Percentiles rank a stretch among this genome's conserved stretches.
phyloP scores from a whole-genome alignment of 2,888 invertebrate species.

The Caenorhabditis virilis region DNA sequence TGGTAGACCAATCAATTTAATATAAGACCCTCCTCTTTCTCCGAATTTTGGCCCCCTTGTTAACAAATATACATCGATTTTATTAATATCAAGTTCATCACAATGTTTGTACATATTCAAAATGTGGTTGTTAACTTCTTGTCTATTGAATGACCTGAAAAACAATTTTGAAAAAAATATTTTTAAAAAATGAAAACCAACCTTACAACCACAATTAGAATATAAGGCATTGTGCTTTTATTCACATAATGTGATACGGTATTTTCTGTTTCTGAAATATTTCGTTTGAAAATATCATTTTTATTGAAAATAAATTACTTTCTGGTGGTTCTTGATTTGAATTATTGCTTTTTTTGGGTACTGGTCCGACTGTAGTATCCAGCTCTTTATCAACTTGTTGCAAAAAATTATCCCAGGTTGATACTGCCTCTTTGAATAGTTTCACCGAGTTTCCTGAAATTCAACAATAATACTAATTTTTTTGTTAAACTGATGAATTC shows the following conservation, averaged over 20 bases:
- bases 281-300: background rate
- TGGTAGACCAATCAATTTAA: slow-evolving; percentile 54
- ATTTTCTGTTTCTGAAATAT: slow-evolving; percentile 22
- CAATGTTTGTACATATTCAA: slow-evolving; percentile 49
- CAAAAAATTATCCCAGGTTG: slow-evolving; percentile 30
- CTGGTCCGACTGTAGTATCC: slow-evolving; percentile 27
- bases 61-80: slow-evolving; percentile 50
- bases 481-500: too few relatives aligned
- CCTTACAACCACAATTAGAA: slow-evolving; percentile 47
- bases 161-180: background rate
- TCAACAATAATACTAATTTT: too few relatives aligned
- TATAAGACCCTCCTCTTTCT: slow-evolving; percentile 50
- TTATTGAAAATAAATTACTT: background rate
- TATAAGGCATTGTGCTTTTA: slow-evolving; percentile 43
- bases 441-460: slow-evolving; percentile 34
- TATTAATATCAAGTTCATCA: slow-evolving; percentile 36
- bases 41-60: slow-evolving; percentile 54
- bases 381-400: slow-evolving; percentile 35
- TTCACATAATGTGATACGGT: slow-evolving; percentile 48
- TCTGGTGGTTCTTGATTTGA: background rate
- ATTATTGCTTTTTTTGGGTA: background rate
- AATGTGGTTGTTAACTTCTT: slow-evolving; percentile 50
- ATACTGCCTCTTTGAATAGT: slow-evolving; percentile 20
- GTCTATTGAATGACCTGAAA: slow-evolving; percentile 47
- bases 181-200: slow-evolving; percentile 6